phyloP scores from a whole-genome alignment of 2,888 invertebrate genomes.

The Macaria notata region DNA sequence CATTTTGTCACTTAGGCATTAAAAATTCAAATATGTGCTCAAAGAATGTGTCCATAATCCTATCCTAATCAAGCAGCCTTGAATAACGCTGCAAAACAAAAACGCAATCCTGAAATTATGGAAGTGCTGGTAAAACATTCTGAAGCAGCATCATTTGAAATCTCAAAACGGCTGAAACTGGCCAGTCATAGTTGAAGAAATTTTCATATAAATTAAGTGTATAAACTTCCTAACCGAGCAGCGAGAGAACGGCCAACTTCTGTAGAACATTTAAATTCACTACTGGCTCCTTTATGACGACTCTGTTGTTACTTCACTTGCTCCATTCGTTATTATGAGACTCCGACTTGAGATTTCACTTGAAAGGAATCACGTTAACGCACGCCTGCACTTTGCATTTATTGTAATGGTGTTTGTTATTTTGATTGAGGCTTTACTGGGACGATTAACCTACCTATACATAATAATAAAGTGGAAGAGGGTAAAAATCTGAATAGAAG shows the following conservation, averaged over 20 bases:
- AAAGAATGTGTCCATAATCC: too few species aligned
- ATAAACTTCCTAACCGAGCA: slow-evolving; percentile 54
- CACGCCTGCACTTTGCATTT: slow-evolving; percentile 20
- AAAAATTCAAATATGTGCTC: too few species aligned
- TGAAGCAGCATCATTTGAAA: slow-evolving; percentile 25
- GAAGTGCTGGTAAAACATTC: neutral
- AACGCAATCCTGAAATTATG: neutral
- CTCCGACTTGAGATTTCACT: slow-evolving; percentile 30
- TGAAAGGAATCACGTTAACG: slow-evolving; percentile 24
- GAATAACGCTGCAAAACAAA: too few species aligned
- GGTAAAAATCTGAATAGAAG: too few species aligned
- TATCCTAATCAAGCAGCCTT: too few species aligned
- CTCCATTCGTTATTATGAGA: slow-evolving; percentile 33
- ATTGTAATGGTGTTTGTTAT: neutral
- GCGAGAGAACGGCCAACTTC: slow-evolving; percentile 51
- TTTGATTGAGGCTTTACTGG: neutral
- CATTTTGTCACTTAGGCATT: too few species aligned
- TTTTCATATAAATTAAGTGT: slow-evolving; percentile 71
- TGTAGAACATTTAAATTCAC: slow-evolving; percentile 54
- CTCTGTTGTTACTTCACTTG: slow-evolving; percentile 39
- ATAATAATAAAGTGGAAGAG: too few species aligned
- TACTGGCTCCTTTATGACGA: slow-evolving; percentile 42
- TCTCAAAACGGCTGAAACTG: slow-evolving; percentile 28
- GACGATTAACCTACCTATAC: too few species aligned
- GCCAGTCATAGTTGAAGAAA: slow-evolving; percentile 47